Evolutionary conservation across 2,888 invertebrate genomes (phyloP).

Genomic region (Stratiomys singularior): DNA sequence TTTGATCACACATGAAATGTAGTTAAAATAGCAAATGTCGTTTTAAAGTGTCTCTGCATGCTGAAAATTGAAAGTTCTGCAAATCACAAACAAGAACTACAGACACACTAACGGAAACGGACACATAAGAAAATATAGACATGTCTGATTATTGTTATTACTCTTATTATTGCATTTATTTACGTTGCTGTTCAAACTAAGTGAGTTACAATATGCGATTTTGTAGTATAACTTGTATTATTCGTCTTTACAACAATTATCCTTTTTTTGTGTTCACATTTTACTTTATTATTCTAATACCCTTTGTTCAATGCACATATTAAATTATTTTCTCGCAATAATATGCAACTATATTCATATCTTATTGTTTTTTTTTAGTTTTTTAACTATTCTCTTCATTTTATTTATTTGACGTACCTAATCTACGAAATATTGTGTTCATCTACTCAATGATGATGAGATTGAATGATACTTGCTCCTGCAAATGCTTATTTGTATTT

Average conservation of each 20-base stretch:
- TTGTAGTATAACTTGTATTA: too few species aligned
- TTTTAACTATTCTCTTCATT: constrained; percentile 1
- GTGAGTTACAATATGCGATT: too few species aligned
- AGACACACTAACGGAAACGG: neutral
- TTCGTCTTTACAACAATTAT: too few species aligned
- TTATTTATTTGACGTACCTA: constrained; percentile 18
- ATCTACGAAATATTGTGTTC: constrained; percentile 32
- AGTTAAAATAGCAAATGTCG: neutral
- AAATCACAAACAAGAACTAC: neutral
- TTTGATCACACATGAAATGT: constrained; percentile 33
- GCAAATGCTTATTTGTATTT: constrained; percentile 9
- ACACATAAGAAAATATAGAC: neutral
- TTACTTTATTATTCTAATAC: constrained; percentile 28
- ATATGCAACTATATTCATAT: too few species aligned
- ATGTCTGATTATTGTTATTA: neutral
- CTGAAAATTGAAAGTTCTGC: too few species aligned
- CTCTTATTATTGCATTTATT: neutral
- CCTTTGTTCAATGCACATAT: constrained; percentile 28
- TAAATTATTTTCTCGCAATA: neutral
- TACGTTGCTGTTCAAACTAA: too few species aligned
- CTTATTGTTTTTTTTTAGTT: neutral
- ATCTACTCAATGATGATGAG: constrained; percentile 33
- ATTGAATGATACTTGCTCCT: constrained; percentile 33
- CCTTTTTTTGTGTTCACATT: neutral
- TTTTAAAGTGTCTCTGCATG: neutral